Conservation (phyloP, 2,113 vertebrate genomes). For the Pica pica region DNA sequence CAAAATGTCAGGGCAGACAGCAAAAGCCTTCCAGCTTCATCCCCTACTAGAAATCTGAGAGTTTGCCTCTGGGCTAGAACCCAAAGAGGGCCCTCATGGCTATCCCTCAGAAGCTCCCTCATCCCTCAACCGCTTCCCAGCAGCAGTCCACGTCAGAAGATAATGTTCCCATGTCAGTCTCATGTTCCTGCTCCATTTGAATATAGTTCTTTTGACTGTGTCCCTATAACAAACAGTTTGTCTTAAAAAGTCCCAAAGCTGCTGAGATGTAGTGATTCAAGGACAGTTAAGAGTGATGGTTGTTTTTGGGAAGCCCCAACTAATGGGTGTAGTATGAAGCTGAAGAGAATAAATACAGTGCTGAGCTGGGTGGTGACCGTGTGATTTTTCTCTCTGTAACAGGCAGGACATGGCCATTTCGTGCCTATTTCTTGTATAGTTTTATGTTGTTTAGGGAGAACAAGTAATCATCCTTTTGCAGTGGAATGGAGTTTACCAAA, state of each 20-base stretch:
- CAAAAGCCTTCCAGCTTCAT: not conserved
- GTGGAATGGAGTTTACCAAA: not conserved
- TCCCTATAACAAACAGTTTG: not conserved
- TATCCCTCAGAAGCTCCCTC: not conserved
- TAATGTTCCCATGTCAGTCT: not conserved
- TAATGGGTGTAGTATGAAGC: not conserved
- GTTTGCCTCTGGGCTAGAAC: not conserved
- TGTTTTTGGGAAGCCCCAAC: not conserved
- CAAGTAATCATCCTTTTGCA: not conserved
- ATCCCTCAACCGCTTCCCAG: not conserved
- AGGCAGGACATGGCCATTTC: not conserved
- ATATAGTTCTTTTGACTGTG: fast-evolving
- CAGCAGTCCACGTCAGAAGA: not conserved
- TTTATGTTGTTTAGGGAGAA: not conserved
- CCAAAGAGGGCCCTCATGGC: not conserved
- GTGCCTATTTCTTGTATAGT: not conserved
- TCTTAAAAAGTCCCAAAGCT: not conserved
- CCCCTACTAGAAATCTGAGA: not conserved
- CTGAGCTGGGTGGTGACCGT: not conserved
- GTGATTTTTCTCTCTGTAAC: not conserved
- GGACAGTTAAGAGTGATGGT: not conserved
- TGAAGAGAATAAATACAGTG: not conserved
- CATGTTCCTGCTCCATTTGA: not conserved
- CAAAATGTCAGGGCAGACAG: not conserved
- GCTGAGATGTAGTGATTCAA: not conserved